A percentile compares a stretch with the other conserved stretches of the same genome.
Conservation (phyloP, 2,113 vertebrate genomes). For the Syngnathoides biaculeatus region DNA sequence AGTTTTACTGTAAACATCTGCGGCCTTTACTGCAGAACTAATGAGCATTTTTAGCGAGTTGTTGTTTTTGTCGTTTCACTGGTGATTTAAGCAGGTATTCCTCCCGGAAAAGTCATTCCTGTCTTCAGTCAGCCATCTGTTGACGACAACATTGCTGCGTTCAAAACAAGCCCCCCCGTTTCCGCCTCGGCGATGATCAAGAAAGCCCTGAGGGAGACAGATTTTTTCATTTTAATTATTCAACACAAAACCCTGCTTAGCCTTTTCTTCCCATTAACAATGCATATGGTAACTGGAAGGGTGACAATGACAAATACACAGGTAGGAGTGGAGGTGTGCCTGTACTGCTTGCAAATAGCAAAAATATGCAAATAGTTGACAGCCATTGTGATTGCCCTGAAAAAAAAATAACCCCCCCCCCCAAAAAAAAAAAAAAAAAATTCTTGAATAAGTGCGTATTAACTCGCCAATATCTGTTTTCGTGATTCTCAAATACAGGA, state of each 20-base stretch:
- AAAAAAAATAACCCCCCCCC: no score
- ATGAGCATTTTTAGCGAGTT: constrained; percentile 5
- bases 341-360: no score
- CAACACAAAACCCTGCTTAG: constrained; percentile 45
- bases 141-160: constrained; percentile 52
- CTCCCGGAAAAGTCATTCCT: constrained; percentile 53
- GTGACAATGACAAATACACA: neutral
- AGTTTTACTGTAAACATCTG: neutral
- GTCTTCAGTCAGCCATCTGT: constrained; percentile 66
- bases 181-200: constrained; percentile 57
- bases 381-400: no score
- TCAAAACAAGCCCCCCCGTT: constrained; percentile 53
- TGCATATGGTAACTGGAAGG: constrained; percentile 14
- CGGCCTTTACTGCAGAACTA: neutral
- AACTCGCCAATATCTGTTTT: no score
- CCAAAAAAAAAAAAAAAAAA: no score
- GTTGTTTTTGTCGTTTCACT: constrained; percentile 9
- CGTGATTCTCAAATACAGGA: no score
- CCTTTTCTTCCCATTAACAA: constrained; percentile 40
- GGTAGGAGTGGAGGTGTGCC: neutral
- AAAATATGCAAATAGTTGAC: no score
- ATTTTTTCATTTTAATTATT: constrained; percentile 39
- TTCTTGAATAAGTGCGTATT: no score
- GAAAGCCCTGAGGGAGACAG: constrained; percentile 47
- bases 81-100: constrained; percentile 56